Evolutionary conservation across 92 coral and sea anemone genomes (phyloP).

Genomic region (Bergia puertoricense): DNA sequence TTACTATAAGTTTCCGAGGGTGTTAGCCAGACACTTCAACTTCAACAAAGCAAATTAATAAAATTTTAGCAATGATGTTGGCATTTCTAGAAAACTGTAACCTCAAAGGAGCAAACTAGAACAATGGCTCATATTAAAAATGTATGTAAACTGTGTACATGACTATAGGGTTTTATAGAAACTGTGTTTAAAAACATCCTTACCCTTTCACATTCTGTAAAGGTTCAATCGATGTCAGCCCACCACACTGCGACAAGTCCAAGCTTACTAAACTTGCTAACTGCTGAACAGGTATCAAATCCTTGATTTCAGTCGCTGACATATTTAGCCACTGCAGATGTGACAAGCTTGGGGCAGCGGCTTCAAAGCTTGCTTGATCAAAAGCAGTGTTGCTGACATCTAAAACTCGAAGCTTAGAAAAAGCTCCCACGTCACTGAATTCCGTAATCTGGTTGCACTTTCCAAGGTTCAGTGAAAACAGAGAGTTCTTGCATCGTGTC

Average conservation of each 20-base stretch:
- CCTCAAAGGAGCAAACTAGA: neutral
- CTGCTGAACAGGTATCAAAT: slow-evolving; percentile 64
- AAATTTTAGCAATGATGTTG: too few relatives aligned
- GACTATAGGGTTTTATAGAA: neutral
- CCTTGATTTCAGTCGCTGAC: slow-evolving; percentile 58
- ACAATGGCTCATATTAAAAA: neutral
- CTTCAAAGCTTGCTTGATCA: slow-evolving; percentile 60
- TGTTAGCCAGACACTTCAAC: too few relatives aligned
- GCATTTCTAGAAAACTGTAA: neutral
- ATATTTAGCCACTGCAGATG: slow-evolving; percentile 56
- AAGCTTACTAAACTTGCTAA: slow-evolving; percentile 59
- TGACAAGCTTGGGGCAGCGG: slow-evolving; percentile 40
- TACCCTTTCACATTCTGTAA: slow-evolving; percentile 66
- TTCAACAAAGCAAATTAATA: too few relatives aligned
- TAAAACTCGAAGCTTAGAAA: slow-evolving; percentile 57
- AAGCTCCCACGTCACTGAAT: slow-evolving; percentile 57
- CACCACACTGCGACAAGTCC: slow-evolving; percentile 69
- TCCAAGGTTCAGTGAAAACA: slow-evolving; percentile 63
- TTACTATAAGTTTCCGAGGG: too few relatives aligned
- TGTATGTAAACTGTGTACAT: neutral
- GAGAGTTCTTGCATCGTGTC: slow-evolving; percentile 65
- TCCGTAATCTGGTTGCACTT: slow-evolving; percentile 54
- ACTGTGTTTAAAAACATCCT: slow-evolving; percentile 4
- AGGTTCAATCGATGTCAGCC: slow-evolving; percentile 61
- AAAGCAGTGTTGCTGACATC: slow-evolving; percentile 68